phyloP scores from a whole-genome alignment of 2,888 invertebrate genomes.

The Mesochorus sp. region DNA sequence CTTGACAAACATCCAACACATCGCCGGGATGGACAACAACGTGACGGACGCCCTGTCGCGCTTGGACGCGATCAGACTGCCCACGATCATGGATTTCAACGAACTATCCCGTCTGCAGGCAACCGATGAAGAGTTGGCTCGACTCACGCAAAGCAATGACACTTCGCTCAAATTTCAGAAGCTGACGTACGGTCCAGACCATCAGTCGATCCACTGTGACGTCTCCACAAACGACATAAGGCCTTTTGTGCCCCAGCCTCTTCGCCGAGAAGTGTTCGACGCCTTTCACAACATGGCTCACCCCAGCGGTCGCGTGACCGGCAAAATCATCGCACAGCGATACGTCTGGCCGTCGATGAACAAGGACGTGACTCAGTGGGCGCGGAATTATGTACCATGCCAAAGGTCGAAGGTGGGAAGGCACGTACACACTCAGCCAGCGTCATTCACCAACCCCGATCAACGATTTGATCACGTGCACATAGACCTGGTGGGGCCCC shows the following conservation, averaged over 20 bases:
- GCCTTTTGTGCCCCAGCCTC: conserved; percentile 60
- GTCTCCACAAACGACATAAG: conserved; percentile 42
- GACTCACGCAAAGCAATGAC: conserved; percentile 5
- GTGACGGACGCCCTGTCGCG: too few species aligned
- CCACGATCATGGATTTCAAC: too few species aligned
- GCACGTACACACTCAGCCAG: conserved; percentile 64
- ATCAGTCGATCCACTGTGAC: conserved; percentile 59
- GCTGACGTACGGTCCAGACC: neutral
- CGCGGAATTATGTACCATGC: conserved; percentile 68
- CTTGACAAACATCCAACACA: conserved; percentile 54
- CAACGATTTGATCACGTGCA: conserved; percentile 73
- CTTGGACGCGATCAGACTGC: too few species aligned
- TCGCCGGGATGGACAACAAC: too few species aligned
- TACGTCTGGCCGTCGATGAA: conserved; percentile 68
- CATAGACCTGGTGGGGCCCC: conserved; percentile 72
- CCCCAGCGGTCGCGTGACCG: conserved; percentile 53
- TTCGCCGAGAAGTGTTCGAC: conserved; percentile 62
- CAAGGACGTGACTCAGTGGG: conserved; percentile 67
- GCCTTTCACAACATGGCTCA: conserved; percentile 58
- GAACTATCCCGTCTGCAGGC: too few species aligned
- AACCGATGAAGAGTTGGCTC: too few species aligned
- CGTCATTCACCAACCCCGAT: conserved; percentile 63
- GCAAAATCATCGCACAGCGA: conserved; percentile 52
- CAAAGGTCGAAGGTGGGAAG: conserved; percentile 71
- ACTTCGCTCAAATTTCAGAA: neutral